Base-by-base conservation (phyloP, 1,140 invertebrate genomes). In the Nymphalis io region DNA sequence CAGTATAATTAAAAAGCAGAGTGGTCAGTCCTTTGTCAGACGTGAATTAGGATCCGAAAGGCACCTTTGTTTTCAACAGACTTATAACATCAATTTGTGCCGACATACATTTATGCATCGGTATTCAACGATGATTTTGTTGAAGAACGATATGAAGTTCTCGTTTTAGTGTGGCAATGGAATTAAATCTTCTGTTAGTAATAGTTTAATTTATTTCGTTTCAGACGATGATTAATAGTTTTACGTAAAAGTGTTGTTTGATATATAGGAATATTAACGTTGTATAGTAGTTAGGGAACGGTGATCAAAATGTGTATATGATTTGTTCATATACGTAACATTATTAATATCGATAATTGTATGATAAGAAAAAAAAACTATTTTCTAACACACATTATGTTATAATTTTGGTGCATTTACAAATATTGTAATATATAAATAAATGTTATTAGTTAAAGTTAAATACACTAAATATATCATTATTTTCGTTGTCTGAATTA, bases 1-100 rank as follows among this genome's bases (percentile, higher is more conserved):
- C 51, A 15, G 20, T 55, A 27, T 55, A 55, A 55, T 55, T 55
- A 55, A 55, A 55, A 55, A 55, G 51, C 16, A 21, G 51, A 27
- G 13, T 55, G 51, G 51, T 55, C 51, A 27, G 20, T 55, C 23
- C 21, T 55, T 55, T 55, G 51, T 55, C 51, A 15, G 51, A 55
- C 51, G 20, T 27, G 51, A 55, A 55, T 55, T 23, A 55, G 51
- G 51, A 55, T 55, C 13, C 13, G 23, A 55, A 18, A 16, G 15
- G 20, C 20, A 12, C 23, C 51, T 55, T 55, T 27, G 51, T 55
- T 55, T 55, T 23, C 20, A 55, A 15, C 21, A 51, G 4, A 3
- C 46, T 20, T 10, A 3, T 1, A n/a, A 1, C 6, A 20, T 20
- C 46, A 18, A 20, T 51, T 46, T 46, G 6, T n/a, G 13, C 11